phyloP scores from a whole-genome alignment of 2,113 vertebrate species.

The Nothobranchius furzeri region DNA sequence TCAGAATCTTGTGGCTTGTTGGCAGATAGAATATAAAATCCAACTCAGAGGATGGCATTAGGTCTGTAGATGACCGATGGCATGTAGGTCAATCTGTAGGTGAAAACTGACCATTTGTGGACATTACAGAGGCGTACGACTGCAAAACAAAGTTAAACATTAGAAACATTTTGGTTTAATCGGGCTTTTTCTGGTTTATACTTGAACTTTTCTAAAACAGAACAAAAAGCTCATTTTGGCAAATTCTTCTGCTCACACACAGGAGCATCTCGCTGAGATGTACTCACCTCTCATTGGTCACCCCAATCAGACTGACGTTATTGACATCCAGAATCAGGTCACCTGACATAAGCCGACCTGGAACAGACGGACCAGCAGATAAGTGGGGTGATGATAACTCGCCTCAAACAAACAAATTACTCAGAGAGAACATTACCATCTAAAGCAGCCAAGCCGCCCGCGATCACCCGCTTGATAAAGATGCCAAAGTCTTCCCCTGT shows the following conservation, averaged over 20 bases:
- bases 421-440: conserved; percentile 74
- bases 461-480: conserved; percentile 86
- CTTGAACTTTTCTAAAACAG: background rate
- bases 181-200: background rate
- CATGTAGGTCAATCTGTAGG: too few species aligned
- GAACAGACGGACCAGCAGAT: conserved; percentile 27
- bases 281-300: conserved; percentile 85
- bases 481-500: conserved; percentile 87
- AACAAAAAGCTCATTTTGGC: background rate
- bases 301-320: conserved; percentile 83
- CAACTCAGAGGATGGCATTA: too few species aligned
- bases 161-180: too few species aligned
- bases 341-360: conserved; percentile 84
- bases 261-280: too few species aligned
- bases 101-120: too few species aligned
- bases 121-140: too few species aligned
- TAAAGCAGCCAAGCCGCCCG: conserved; percentile 80
- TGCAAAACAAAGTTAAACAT: too few species aligned
- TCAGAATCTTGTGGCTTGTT: too few species aligned
- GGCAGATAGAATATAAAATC: too few species aligned
- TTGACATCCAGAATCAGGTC: conserved; percentile 90
- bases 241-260: background rate
- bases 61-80: too few species aligned
- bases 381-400: background rate
- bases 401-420: background rate